Evolutionary conservation across 2,113 vertebrate species (phyloP).

Genomic region (Myocastor coypus): DNA sequence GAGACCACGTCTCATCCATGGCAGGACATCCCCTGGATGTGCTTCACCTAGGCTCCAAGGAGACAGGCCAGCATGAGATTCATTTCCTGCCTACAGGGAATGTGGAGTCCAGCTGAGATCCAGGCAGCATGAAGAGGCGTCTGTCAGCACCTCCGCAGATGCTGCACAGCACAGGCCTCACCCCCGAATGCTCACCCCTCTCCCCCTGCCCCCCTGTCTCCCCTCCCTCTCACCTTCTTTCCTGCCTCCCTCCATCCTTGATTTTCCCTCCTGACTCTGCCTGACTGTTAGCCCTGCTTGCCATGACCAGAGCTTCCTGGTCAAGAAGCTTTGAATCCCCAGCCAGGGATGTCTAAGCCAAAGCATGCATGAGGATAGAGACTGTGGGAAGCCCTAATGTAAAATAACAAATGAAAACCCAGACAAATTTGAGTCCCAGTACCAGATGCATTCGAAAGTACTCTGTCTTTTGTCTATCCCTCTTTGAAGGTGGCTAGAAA

Average conservation of each 20-base stretch:
- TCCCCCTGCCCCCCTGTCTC: background rate
- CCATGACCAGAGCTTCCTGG: background rate
- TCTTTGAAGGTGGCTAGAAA: background rate
- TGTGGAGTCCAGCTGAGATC: background rate
- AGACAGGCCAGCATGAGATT: background rate
- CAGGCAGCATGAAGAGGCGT: background rate
- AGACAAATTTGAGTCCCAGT: conserved; percentile 18
- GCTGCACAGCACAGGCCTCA: background rate
- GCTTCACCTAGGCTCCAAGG: background rate
- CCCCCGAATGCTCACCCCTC: background rate
- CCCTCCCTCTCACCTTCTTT: background rate
- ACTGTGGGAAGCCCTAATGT: background rate
- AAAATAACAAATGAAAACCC: background rate
- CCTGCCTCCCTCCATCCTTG: background rate
- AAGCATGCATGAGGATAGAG: background rate
- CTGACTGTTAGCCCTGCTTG: background rate
- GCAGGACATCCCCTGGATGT: background rate
- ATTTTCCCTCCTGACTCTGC: background rate
- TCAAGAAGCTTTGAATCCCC: background rate
- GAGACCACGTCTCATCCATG: background rate
- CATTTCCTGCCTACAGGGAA: background rate
- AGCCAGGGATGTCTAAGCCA: background rate
- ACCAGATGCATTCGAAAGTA: background rate
- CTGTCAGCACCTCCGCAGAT: background rate
- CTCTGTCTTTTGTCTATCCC: background rate